A percentile compares a stretch with the other conserved stretches of the same genome.
These are phyloP conservation scores for Drosophila murphyi DNA, from an alignment of 1,140 invertebrate species.

Conservation along the genomic window DNA sequence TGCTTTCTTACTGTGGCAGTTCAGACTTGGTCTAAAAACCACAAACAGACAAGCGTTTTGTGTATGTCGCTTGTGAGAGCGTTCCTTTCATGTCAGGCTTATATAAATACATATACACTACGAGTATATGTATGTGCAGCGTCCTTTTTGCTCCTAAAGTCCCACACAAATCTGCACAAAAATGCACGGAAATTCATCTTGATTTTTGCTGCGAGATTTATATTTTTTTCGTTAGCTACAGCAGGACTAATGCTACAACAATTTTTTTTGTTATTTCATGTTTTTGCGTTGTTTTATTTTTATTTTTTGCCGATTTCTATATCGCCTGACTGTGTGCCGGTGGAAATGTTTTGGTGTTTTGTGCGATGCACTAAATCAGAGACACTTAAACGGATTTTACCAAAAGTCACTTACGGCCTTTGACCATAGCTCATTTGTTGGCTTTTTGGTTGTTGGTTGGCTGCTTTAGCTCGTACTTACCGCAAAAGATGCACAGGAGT, in stretches of 20 bases:
- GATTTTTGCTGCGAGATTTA: slow-evolving; percentile 65
- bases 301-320: slow-evolving; percentile 48
- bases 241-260: slow-evolving; percentile 41
- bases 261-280: slow-evolving; percentile 32
- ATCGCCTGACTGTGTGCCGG: slow-evolving; percentile 49
- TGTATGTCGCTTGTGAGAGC: slow-evolving; percentile 18
- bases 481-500: slow-evolving; percentile 65
- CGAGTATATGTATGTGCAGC: slow-evolving; percentile 16
- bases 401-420: slow-evolving; percentile 73
- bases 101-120: not conserved
- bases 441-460: slow-evolving; percentile 1
- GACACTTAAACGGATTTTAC: slow-evolving; percentile 78
- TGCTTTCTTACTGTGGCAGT: slow-evolving; percentile 35
- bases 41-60: slow-evolving; percentile 39
- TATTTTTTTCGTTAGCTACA: slow-evolving; percentile 36
- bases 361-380: slow-evolving; percentile 70
- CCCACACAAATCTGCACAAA: slow-evolving; percentile 72
- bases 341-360: slow-evolving; percentile 31
- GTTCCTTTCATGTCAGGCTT: slow-evolving; percentile 10
- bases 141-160: slow-evolving; percentile 40
- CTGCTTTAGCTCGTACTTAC: slow-evolving; percentile 53
- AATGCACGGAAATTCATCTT: slow-evolving; percentile 81
- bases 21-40: slow-evolving; percentile 49
- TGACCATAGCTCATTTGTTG: slow-evolving; percentile 65
- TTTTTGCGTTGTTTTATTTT: slow-evolving; percentile 20